Percentiles rank a stretch among this genome's conserved stretches.
phyloP scores from a whole-genome alignment of 2,888 invertebrate species.

The Heliconius cydno region DNA sequence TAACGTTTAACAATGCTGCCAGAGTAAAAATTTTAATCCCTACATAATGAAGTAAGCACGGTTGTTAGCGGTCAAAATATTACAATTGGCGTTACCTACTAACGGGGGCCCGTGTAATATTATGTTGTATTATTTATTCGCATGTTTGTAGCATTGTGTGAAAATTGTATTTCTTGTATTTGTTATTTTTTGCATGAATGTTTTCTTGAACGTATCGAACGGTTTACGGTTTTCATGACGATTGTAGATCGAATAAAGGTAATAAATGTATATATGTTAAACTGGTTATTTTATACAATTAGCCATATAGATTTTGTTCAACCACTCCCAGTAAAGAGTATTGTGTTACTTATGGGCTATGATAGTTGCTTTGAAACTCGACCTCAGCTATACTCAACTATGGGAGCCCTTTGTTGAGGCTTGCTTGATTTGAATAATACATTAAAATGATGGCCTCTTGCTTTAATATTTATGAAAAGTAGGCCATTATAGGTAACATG shows the following conservation, averaged over 20 bases:
- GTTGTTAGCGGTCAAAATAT: conserved; percentile 38
- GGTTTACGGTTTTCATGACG: not conserved
- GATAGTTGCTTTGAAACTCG: conserved; percentile 72
- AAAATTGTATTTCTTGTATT: conserved; percentile 1
- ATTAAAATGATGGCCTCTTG: conserved; percentile 70
- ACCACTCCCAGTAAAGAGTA: conserved; percentile 62
- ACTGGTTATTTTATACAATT: conserved; percentile 48
- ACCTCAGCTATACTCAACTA: conserved; percentile 67
- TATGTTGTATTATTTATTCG: conserved; percentile 20
- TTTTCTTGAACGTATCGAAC: not conserved
- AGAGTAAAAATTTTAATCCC: conserved; percentile 58
- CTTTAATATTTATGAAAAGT: conserved; percentile 58
- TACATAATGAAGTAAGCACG: conserved; percentile 50
- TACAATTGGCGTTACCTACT: conserved; percentile 29
- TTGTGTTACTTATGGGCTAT: conserved; percentile 71
- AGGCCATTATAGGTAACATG: conserved; percentile 47
- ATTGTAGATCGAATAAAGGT: not conserved
- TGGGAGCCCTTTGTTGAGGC: conserved; percentile 76
- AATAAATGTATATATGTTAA: conserved; percentile 20
- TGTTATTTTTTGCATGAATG: not conserved
- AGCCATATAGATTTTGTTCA: conserved; percentile 47
- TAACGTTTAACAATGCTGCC: conserved; percentile 47
- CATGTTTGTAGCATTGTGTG: conserved; percentile 14
- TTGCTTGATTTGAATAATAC: conserved; percentile 78
- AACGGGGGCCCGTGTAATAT: conserved; percentile 10